Conservation (phyloP, 2,797 vertebrate species). For the Phoxinus dragarum region DNA sequence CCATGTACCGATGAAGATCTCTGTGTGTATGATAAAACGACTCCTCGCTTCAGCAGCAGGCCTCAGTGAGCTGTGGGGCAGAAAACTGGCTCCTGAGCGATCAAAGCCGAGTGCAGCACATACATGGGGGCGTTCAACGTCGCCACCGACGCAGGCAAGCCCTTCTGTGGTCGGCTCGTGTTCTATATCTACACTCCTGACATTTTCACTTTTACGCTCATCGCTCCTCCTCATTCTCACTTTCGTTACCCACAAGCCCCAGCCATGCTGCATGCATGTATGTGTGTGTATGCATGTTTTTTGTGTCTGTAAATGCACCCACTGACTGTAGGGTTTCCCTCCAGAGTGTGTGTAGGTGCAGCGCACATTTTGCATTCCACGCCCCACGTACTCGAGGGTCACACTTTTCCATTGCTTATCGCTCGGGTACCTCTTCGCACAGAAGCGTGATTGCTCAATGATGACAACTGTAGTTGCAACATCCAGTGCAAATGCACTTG, state of each 20-base stretch:
- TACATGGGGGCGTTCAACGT: conserved; percentile 49
- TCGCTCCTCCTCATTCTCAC: conserved; percentile 79
- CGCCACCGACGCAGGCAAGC: conserved; percentile 80
- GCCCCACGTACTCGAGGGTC: conserved; percentile 72
- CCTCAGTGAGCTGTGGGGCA: conserved; percentile 41
- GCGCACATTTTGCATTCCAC: conserved; percentile 64
- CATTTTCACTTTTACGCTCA: conserved; percentile 75
- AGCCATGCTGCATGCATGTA: conserved; percentile 33
- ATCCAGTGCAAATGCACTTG: conserved; percentile 26
- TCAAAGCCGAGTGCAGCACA: conserved; percentile 50
- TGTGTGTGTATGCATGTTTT: conserved; percentile 23
- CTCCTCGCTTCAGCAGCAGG: conserved; percentile 43
- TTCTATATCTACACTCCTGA: conserved; percentile 73
- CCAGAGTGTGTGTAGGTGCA: conserved; percentile 69
- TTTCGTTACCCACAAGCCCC: conserved; percentile 74
- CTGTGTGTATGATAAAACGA: conserved; percentile 49
- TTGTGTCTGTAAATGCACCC: conserved; percentile 58
- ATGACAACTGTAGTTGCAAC: conserved; percentile 43
- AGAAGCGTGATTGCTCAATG: conserved; percentile 59
- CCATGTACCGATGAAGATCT: conserved; percentile 58
- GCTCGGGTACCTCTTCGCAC: conserved; percentile 72
- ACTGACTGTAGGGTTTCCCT: conserved; percentile 68
- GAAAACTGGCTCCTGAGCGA: conserved; percentile 52
- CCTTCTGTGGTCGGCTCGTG: conserved; percentile 78
- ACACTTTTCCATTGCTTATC: conserved; percentile 78